Base-by-base conservation (phyloP, 37 sponge, comb jelly and placozoan genomes). In the Chondrilla cf. caribensis region DNA sequence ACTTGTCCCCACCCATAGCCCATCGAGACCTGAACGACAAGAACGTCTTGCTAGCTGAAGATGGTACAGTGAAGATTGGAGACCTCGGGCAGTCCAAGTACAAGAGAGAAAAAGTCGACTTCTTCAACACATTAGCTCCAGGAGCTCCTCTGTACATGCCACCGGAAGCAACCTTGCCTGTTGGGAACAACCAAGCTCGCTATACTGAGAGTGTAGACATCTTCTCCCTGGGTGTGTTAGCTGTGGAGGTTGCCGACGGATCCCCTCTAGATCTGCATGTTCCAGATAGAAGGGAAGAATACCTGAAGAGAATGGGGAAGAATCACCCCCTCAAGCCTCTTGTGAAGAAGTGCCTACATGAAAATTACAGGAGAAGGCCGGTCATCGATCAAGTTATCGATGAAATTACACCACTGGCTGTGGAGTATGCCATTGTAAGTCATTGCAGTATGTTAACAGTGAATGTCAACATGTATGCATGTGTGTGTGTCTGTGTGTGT, bases 21-120 rank as follows among this genome's bases (percentile, higher is more conserved):
- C 68, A 26, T 32, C 68, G 68, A 2, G 68, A 67, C 68, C 68
- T 67, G 17, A 67, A n/a, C 28, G 68, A 67, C 35, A 67, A 67
- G 68, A 67, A 67, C 28, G 68, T 67, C 1, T 33, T 67, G 68
- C 3, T 67, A 28, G 2, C 68, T 18, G 3, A 29, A 6, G 68
- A 67, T 29, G 68, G 26, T 33, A 33, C 35, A 67, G 68, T 26
- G 7, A 67, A 67, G 4, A 6, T 67, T 26, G 68, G 68, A 29
- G 68, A 67, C 32, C 28, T 67, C 28, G 68, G 68, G 1, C 68
- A 67, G 68, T 67, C 68, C 17, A 67, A 67, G 32, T 29, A 33
- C 33, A 67, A 67, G 68, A 67, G 29, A 17, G 11, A 47, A 11
- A 11, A 47, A 47, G 11, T 14, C 6, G 31, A 67, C 2, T 67